These are phyloP conservation scores for Coelopa pilipes DNA, from an alignment of 2,888 invertebrate genomes.

Conservation along the genomic window DNA sequence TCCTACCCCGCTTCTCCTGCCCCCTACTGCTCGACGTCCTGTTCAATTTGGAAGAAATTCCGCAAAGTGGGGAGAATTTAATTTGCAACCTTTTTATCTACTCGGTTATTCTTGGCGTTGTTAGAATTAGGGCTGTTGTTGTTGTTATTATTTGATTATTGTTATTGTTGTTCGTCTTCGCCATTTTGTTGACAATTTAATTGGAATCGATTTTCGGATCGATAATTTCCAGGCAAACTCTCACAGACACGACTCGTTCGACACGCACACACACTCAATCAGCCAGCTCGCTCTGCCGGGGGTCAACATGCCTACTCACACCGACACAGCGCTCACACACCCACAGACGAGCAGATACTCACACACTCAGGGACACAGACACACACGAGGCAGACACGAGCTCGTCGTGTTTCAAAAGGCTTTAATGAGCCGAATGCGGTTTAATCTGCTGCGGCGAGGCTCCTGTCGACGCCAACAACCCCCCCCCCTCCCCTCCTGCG, in stretches of 20 bases:
- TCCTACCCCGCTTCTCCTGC: no score
- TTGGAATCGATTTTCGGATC: conserved; percentile 64
- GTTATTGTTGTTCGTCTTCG: conserved; percentile 28
- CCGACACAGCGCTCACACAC: not conserved
- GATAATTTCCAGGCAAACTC: conserved; percentile 63
- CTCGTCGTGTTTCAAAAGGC: conserved; percentile 6
- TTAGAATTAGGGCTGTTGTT: not conserved
- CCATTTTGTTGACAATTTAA: conserved; percentile 39
- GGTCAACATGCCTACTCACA: conserved; percentile 8
- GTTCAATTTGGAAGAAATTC: no score
- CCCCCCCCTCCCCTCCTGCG: no score
- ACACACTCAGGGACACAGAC: not conserved
- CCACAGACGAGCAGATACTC: not conserved
- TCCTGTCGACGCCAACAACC: not conserved
- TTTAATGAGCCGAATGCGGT: conserved; percentile 27
- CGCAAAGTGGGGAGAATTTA: no score
- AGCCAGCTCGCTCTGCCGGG: not conserved
- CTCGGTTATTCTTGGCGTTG: no score
- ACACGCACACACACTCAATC: conserved; percentile 20
- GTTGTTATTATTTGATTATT: conserved; percentile 44
- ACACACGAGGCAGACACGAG: not conserved
- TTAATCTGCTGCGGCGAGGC: not conserved
- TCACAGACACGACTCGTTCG: conserved; percentile 36
- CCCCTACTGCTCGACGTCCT: no score
- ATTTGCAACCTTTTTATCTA: no score